Percentiles rank a stretch among this genome's conserved stretches.
These are phyloP conservation scores for Protomyctophum bolini DNA, from an alignment of 2,113 vertebrate species.

Conservation along the genomic window DNA sequence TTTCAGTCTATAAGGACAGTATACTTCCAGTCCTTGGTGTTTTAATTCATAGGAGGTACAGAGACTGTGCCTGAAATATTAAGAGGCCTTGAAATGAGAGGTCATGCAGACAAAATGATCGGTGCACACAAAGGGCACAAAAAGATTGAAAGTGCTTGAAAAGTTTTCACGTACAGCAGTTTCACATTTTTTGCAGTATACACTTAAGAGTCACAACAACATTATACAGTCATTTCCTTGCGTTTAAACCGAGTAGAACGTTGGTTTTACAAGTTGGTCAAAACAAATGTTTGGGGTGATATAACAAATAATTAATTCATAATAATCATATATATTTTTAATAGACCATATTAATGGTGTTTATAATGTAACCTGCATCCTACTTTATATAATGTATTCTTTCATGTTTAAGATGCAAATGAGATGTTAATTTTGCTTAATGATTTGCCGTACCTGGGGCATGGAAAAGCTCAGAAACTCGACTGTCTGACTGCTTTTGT, in stretches of 20 bases:
- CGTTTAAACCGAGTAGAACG: too few species aligned
- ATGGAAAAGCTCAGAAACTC: constrained; percentile 62
- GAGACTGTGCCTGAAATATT: constrained; percentile 36
- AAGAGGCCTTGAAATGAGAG: background rate
- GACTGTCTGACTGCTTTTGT: constrained; percentile 72
- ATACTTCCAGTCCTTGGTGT: constrained; percentile 64
- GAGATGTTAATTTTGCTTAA: constrained; percentile 78
- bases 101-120: background rate
- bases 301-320: too few species aligned
- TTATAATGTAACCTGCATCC: constrained; percentile 7
- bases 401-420: constrained; percentile 76
- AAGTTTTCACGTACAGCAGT: too few species aligned
- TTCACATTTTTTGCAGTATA: too few species aligned
- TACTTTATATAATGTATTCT: constrained; percentile 29
- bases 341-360: background rate
- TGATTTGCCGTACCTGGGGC: constrained; percentile 78
- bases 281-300: too few species aligned
- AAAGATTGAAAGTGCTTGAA: too few species aligned
- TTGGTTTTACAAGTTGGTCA: too few species aligned
- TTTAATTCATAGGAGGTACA: constrained; percentile 52
- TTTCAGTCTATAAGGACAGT: constrained; percentile 70
- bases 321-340: too few species aligned
- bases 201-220: too few species aligned
- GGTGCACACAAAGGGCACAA: too few species aligned
- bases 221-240: too few species aligned